Base-by-base conservation (phyloP, 2,888 invertebrate genomes). In the Limnephilus lunatus region DNA sequence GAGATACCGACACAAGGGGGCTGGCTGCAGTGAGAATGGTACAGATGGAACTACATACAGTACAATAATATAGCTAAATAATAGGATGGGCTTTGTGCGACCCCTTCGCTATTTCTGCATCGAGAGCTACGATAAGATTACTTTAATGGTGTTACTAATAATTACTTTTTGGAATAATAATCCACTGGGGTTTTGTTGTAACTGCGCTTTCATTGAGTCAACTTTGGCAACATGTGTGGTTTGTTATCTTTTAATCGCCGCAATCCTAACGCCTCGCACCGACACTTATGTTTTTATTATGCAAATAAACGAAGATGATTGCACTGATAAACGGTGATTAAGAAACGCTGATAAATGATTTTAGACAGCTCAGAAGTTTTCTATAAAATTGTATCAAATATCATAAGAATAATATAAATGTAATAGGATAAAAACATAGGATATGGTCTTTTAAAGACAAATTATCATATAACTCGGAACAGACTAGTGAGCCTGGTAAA, bases 101-200 rank as follows among this genome's bases (percentile, higher is more conserved):
- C 86, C 86, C 87, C 90, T 81, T 39, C n/a, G 48, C 81, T 81
- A 83, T 90, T 90, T 90, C 83, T 90, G 83, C 48, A 90, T 90
- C 82, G 83, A 82, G 53, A 83, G 81, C 53, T 80, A 7, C 35
- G 89, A 89, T 81, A 89, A 89, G 89, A 89, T 90, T 82, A 83
- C 30, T 90, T 90, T 90, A 83, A 85, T 90, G 53, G 81, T 32
- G 90, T 83, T 90, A 83, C 15, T 44, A 25, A 83, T 83, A 90
- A 90, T 90, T 83, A 90, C 83, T 83, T 83, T 90, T 90, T 48
- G 31, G 19, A 88, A 44, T 86, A 53, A 68, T 53, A 88, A 88
- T 88, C 68, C 14, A 53, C 14, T 68, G 68, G 53, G 88, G 68
- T 88, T 35, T 53, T n/a, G 31, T 30, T 68, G 11, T 68, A 35